phyloP scores from a whole-genome alignment of 2,113 vertebrate genomes.

The Hemiscyllium ocellatum region DNA sequence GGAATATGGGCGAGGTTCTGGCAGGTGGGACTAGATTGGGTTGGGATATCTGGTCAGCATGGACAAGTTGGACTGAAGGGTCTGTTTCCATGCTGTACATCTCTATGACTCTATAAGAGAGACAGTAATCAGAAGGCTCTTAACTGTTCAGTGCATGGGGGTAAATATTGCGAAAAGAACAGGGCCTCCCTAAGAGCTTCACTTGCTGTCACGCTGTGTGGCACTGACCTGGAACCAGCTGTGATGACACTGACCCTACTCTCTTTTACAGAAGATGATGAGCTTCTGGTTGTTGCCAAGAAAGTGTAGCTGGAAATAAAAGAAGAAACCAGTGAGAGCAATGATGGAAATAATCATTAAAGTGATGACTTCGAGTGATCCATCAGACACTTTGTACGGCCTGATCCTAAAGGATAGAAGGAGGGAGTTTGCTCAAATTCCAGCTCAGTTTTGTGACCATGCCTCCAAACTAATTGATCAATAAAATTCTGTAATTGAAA shows the following conservation, averaged over 20 bases:
- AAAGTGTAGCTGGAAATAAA: background rate
- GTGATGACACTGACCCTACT: background rate
- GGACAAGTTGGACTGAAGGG: too few species aligned
- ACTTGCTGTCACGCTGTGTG: background rate
- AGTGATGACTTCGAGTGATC: background rate
- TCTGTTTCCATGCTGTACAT: too few species aligned
- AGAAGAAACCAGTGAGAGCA: background rate
- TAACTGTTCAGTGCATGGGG: background rate
- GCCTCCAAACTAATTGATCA: background rate
- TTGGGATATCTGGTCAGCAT: too few species aligned
- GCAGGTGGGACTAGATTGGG: too few species aligned
- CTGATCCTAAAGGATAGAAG: background rate
- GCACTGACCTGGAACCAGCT: background rate
- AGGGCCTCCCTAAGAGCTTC: background rate
- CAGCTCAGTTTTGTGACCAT: background rate
- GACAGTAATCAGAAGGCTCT: background rate
- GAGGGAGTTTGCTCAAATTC: background rate
- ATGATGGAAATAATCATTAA: background rate
- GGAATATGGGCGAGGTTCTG: too few species aligned
- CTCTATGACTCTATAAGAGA: too few species aligned
- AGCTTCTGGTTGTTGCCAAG: background rate
- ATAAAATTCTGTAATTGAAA: background rate
- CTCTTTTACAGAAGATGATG: conserved; percentile 17
- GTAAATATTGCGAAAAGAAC: too few species aligned
- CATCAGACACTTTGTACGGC: background rate